A percentile compares a stretch with the other conserved stretches of the same genome.
phyloP scores from a whole-genome alignment of 2,888 invertebrate species.

The Drosophila kanekoi region DNA sequence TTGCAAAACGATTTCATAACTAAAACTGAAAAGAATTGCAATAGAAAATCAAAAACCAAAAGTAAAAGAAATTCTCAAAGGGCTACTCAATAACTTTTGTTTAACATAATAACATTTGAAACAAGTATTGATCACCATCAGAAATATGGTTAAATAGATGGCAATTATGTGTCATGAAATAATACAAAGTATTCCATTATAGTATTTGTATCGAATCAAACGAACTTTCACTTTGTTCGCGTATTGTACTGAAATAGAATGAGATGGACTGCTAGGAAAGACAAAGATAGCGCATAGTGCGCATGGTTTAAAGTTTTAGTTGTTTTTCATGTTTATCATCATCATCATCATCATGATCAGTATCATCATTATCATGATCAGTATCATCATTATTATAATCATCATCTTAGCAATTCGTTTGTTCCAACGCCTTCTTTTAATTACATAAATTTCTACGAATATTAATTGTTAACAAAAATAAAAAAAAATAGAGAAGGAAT shows the following conservation, averaged over 20 bases:
- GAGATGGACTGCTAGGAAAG: conserved; percentile 36
- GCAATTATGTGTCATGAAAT: not conserved
- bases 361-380: conserved; percentile 9
- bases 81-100: not conserved
- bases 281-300: conserved; percentile 44
- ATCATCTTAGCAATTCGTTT: conserved; percentile 50
- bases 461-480: conserved; percentile 48
- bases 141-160: not conserved
- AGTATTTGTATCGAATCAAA: conserved; percentile 7
- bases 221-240: conserved; percentile 44
- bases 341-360: conserved; percentile 35
- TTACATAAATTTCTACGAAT: conserved; percentile 46
- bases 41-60: no score
- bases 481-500: conserved; percentile 34
- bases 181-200: conserved; percentile 20
- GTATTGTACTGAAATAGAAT: conserved; percentile 43
- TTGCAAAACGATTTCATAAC: no score
- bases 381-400: conserved; percentile 26
- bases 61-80: no score
- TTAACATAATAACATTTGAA: not conserved
- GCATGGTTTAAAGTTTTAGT: conserved; percentile 41
- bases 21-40: no score
- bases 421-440: conserved; percentile 35
- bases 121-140: not conserved
- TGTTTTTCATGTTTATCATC: conserved; percentile 51